A percentile compares a stretch with the other conserved stretches of the same genome.
Conservation (phyloP, 2,113 vertebrate genomes). For the Nothoprocta perdicaria region DNA sequence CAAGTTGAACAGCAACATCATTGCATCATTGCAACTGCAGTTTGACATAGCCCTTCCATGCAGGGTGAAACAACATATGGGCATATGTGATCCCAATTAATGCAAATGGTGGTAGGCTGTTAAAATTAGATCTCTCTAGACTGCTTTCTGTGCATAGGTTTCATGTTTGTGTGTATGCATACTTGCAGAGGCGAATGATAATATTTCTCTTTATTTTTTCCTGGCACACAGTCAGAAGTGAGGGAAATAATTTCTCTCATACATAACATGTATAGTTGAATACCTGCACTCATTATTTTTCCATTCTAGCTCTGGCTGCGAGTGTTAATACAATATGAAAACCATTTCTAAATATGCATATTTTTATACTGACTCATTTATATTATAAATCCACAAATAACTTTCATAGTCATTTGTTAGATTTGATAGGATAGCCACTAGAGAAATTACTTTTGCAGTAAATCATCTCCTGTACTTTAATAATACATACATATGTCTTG, state of each 20-base stretch:
- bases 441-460: not conserved
- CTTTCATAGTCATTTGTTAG: not conserved
- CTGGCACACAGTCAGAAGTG: not conserved
- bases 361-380: not conserved
- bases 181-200: not conserved
- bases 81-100: constrained; percentile 11
- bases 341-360: not conserved
- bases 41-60: not conserved
- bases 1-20: too few relatives aligned
- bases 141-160: not conserved
- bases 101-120: not conserved
- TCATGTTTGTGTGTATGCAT: not conserved
- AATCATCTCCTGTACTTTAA: not conserved
- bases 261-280: not conserved
- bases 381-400: not conserved
- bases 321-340: not conserved
- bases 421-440: not conserved
- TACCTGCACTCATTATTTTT: not conserved
- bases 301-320: not conserved
- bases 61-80: not conserved
- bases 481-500: not conserved
- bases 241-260: not conserved
- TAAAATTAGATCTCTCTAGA: not conserved
- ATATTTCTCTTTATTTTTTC: not conserved
- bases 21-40: not conserved